Evolutionary conservation across 2,113 vertebrate genomes (phyloP), one percentile per base, ranked within the genome.

Genomic region (Aleadryas rufinucha): DNA sequence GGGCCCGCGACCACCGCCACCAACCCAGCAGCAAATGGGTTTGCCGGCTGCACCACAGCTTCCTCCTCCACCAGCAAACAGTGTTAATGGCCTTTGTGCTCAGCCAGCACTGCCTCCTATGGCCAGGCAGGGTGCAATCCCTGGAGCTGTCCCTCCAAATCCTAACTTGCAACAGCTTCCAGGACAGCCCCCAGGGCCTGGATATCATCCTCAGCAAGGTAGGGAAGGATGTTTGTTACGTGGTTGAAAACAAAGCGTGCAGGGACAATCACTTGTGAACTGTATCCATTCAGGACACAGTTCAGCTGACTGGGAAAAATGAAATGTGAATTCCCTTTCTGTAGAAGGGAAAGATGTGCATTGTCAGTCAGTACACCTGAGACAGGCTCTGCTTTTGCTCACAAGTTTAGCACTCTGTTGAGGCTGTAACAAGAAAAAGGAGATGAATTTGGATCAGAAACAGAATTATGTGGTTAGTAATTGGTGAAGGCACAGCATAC

Each of bases 131-230:
- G 97, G 97, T 37, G 98, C 97, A 16, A 97, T 98, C 37, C 66
- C 98, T 74, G 98, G 98, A 6, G 91, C 98, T 16, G 89, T 93
- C 35, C 96, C 97, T 45, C 66, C 97, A 3, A 97, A 95, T 33
- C 92, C 98, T 52, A 98, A 97, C 82, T 98, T 98, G 79, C 98
- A 98, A 0, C 97, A 98, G 19, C 97, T 97, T n/a, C 93, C 97
- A 7, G 98, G 98, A 81, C 97, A 98, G 83, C 81, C 74, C 33
- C 91, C 97, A 89, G 98, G 98, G 41, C 47, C 97, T 81, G 99
- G 98, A 24, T 99, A 98, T 93, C 97, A 98, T 87, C 98, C 98
- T 28, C 99, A 99, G 97, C 97, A 97, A 97, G 98, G 99, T 99
- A 98, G 90, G 95, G 75, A n/a, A 11, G 24, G 37, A 13, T 52